phyloP scores from a whole-genome alignment of 2,888 invertebrate genomes.

The Chymomyza amoena region DNA sequence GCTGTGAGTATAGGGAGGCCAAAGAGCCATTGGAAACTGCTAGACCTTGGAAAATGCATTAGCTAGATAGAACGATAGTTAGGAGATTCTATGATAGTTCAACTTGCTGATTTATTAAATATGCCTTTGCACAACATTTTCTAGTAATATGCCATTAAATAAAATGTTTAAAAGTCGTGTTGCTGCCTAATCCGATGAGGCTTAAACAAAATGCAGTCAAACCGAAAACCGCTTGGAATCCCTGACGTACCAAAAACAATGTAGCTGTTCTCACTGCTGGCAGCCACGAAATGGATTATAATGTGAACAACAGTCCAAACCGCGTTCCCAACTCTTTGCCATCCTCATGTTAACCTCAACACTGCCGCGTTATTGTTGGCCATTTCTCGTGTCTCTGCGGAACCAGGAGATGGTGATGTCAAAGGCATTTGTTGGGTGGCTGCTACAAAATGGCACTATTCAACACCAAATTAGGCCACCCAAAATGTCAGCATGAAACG shows the following conservation, averaged over 20 bases:
- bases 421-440: not conserved
- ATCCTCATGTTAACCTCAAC: not conserved
- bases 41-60: too few species aligned
- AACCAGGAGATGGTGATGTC: not conserved
- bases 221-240: not conserved
- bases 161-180: constrained; percentile 32
- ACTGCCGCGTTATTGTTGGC: not conserved
- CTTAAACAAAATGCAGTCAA: constrained; percentile 53
- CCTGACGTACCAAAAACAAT: constrained; percentile 10
- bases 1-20: too few species aligned
- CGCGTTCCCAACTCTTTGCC: constrained; percentile 26
- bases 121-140: constrained; percentile 12
- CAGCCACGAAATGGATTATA: constrained; percentile 61
- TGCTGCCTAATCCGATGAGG: constrained; percentile 53
- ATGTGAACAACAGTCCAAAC: constrained; percentile 65
- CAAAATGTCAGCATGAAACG: constrained; percentile 33
- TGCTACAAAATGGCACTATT: constrained; percentile 45
- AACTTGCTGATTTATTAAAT: too few species aligned
- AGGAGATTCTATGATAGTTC: too few species aligned
- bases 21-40: too few species aligned
- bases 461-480: constrained; percentile 58
- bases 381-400: not conserved
- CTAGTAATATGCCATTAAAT: constrained; percentile 57
- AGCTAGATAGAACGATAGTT: too few species aligned
- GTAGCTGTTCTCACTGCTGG: constrained; percentile 36